phyloP scores from a whole-genome alignment of 92 coral and sea anemone genomes.

The Epizoanthus illoricatus region DNA sequence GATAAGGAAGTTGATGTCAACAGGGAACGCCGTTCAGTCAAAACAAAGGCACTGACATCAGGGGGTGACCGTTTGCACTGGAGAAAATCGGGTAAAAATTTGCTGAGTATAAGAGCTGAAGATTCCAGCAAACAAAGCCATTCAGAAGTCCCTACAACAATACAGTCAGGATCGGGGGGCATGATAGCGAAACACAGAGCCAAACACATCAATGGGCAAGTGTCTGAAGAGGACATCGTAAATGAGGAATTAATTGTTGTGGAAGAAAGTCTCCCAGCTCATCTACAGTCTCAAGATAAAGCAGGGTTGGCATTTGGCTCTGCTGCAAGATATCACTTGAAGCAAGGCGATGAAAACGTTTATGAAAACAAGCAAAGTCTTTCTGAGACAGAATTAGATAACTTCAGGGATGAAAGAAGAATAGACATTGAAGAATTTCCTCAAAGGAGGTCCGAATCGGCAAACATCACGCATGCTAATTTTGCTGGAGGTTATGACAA shows the following conservation, averaged over 20 bases:
- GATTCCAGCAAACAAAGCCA: neutral
- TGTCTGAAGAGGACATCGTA: neutral
- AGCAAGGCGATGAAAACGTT: neutral
- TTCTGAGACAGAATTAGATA: neutral
- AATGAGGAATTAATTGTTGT: neutral
- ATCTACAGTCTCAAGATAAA: neutral
- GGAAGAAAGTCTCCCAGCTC: neutral
- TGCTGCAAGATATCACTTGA: neutral
- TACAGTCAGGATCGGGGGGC: neutral
- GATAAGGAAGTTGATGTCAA: neutral
- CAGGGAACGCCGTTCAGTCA: neutral
- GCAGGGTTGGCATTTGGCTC: neutral
- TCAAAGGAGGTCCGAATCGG: neutral
- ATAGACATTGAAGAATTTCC: neutral
- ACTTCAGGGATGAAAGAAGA: neutral
- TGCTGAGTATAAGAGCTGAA: neutral
- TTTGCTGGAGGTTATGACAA: neutral
- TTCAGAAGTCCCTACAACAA: neutral
- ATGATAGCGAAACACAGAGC: too few relatives aligned
- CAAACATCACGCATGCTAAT: neutral
- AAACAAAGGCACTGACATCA: neutral
- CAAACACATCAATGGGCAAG: too few relatives aligned
- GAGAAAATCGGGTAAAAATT: too few relatives aligned
- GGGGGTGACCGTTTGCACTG: neutral
- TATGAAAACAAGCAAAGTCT: neutral